Evolutionary conservation across 2,113 vertebrate species (phyloP).

Genomic region (Chaetura pelagica): DNA sequence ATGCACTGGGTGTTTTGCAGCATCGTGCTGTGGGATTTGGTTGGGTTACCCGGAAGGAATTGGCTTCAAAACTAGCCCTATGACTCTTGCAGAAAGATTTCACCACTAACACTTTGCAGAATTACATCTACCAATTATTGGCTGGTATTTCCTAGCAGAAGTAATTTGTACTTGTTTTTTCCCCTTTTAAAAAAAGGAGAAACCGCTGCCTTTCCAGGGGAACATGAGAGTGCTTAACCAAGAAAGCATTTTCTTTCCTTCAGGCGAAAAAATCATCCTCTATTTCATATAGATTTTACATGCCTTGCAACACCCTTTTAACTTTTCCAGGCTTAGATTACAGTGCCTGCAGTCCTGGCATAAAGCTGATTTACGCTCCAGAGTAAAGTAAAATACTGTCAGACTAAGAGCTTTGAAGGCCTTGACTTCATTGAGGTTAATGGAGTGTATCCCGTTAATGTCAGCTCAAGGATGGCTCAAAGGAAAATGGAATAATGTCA

Average conservation of each 20-base stretch:
- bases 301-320: neutral
- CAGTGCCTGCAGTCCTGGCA: constrained; percentile 28
- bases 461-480: constrained; percentile 7
- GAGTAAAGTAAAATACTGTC: constrained; percentile 13
- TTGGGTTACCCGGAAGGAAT: constrained; percentile 2
- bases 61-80: neutral
- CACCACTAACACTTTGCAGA: constrained; percentile 20
- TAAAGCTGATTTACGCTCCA: constrained; percentile 36
- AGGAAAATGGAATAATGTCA: constrained; percentile 9
- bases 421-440: constrained; percentile 26
- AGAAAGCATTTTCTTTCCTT: constrained; percentile 19
- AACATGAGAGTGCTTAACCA: constrained; percentile 9
- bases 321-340: constrained; percentile 27
- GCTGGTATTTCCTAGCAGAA: constrained; percentile 40
- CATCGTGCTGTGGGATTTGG: neutral
- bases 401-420: constrained; percentile 10
- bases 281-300: constrained; percentile 39
- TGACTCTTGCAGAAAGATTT: constrained; percentile 32
- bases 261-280: constrained; percentile 4
- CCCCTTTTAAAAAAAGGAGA: neutral
- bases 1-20: neutral
- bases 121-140: constrained; percentile 45
- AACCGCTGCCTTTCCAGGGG: neutral
- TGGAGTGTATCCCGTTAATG: neutral
- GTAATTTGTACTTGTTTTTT: constrained; percentile 33